Percentiles rank a stretch among this genome's conserved stretches.
Conservation (phyloP, 2,113 vertebrate genomes). For the Myrmophylax atrothorax region DNA sequence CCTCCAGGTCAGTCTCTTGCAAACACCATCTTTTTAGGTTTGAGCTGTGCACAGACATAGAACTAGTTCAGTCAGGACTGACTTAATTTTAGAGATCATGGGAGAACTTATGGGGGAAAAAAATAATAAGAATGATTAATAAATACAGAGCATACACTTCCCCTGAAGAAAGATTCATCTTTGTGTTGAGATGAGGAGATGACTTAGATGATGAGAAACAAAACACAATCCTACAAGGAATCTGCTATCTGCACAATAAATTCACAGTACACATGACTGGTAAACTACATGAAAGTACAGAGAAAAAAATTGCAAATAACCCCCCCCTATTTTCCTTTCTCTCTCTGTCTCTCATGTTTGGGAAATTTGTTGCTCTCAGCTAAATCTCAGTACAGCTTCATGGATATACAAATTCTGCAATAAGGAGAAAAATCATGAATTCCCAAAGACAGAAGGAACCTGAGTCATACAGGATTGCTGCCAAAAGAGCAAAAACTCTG, state of each 20-base stretch:
- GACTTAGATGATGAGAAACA: background rate
- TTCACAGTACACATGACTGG: constrained; percentile 39
- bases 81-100: background rate
- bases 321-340: background rate
- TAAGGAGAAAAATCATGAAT: background rate
- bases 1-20: background rate
- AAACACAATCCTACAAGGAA: background rate
- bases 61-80: background rate
- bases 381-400: constrained; percentile 2
- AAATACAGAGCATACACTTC: constrained; percentile 3
- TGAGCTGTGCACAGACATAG: background rate
- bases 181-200: background rate
- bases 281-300: constrained; percentile 31
- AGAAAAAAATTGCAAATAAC: background rate
- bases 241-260: background rate
- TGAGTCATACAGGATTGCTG: background rate
- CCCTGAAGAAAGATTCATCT: constrained; percentile 4
- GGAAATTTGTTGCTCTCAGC: constrained; percentile 24
- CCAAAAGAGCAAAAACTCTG: background rate
- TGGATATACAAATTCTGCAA: background rate
- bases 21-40: background rate
- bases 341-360: background rate
- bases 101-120: background rate
- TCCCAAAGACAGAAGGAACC: background rate
- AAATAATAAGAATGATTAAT: background rate